Percentiles rank a stretch among this genome's conserved stretches.
phyloP scores from a whole-genome alignment of 1,140 invertebrate genomes.

The Drosophila kepulauana region DNA sequence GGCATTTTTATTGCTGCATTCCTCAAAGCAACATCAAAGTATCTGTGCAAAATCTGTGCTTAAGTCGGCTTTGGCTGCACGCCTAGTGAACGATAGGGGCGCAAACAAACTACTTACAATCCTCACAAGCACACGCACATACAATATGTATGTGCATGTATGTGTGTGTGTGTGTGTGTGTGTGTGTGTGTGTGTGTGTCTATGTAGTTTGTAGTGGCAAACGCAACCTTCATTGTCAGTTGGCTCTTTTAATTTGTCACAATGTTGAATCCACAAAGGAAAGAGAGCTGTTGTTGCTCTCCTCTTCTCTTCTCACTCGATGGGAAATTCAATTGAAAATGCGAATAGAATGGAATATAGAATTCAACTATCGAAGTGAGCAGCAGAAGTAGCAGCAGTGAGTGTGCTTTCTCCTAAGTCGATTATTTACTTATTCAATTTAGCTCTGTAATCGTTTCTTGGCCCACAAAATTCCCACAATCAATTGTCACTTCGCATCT shows the following conservation, averaged over 20 bases:
- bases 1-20: slow-evolving; percentile 78
- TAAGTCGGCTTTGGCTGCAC: slow-evolving; percentile 50
- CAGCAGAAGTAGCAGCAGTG: background rate
- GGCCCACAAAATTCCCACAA: background rate
- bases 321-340: slow-evolving; percentile 8
- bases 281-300: background rate
- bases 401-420: background rate
- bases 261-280: slow-evolving; percentile 1
- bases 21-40: slow-evolving; percentile 68
- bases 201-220: background rate
- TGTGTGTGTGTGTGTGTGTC: too few species aligned
- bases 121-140: background rate
- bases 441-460: background rate
- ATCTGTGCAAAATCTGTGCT: slow-evolving; percentile 60
- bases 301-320: background rate
- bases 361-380: slow-evolving; percentile 5
- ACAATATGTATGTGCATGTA: background rate
- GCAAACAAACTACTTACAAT: background rate
- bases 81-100: slow-evolving; percentile 10
- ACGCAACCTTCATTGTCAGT: background rate
- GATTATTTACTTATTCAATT: slow-evolving; percentile 8
- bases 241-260: slow-evolving; percentile 32
- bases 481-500: slow-evolving; percentile 1
- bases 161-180: too few species aligned
- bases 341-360: background rate